Base-by-base conservation (phyloP, 2,888 invertebrate genomes). In the Latrodectus elegans region DNA sequence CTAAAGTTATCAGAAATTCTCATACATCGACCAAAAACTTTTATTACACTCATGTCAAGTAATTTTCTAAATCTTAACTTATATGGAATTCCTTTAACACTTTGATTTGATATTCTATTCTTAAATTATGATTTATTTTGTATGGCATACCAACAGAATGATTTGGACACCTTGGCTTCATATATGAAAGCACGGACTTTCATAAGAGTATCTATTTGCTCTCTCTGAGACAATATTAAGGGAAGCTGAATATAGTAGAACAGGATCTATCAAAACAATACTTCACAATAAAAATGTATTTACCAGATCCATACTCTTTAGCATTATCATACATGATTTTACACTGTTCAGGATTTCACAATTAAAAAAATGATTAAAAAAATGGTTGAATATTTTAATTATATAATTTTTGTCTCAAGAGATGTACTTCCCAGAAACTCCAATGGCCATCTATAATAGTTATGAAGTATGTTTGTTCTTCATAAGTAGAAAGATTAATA, bases 201-300 rank as follows among this genome's bases (percentile, higher is more conserved):
- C 67, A 90, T 89, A n/a, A 90, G 65, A 53, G 15, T 89, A 89
- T 15, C 89, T 71, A 74, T 90, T 91, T 75, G 87, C 86, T 51
- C 89, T 70, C 70, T 91, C 89, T 2, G 90, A 88, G 12, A 90
- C 89, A 51, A 89, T 90, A 78, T 90, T 90, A 70, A 90, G 87
- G 67, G 89, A 74, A 49, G 90, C 89, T 14, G 68, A 87, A 60
- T 90, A 81, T 10, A 89, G 82, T 8, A 89, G 78, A 12, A 89
- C 82, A n/a, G 68, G 68, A 77, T 90, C 81, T 67, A 90, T 88
- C 12, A 64, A 22, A 10, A 90, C 89, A 55, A 89, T 90, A 49
- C 75, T 64, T 17, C 55, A 75, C 52, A 71, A 76, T 14, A 76
- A 81, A 60, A 68, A 89, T 14, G 51, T 88, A 71, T 38, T 87